Evolutionary conservation across 2,113 vertebrate genomes (phyloP).

Genomic region (Brevimyrus niger): DNA sequence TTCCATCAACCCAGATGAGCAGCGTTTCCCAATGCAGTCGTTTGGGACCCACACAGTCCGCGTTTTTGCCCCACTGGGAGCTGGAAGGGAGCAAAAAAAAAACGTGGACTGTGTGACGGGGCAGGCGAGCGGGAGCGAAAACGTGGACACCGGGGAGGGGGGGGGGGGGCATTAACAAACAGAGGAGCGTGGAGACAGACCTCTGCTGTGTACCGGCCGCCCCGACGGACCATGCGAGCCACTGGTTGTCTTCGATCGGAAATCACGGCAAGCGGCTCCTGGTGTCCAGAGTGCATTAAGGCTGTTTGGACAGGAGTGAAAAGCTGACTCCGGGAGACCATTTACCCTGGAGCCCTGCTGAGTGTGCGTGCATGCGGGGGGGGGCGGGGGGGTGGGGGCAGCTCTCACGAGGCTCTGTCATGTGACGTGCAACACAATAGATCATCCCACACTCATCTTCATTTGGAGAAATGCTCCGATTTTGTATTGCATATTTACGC

Average conservation of each 20-base stretch:
- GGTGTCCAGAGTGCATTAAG: conserved; percentile 24
- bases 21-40: background rate
- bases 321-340: background rate
- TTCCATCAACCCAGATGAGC: background rate
- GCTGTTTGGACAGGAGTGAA: background rate
- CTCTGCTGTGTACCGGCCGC: background rate
- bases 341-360: background rate
- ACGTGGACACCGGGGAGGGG: background rate
- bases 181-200: background rate
- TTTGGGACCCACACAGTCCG: background rate
- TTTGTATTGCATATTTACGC: conserved; percentile 29
- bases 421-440: background rate
- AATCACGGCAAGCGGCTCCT: conserved; percentile 23
- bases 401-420: background rate
- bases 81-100: background rate
- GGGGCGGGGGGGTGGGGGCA: background rate
- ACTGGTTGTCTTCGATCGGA: conserved; percentile 56
- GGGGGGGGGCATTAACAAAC: background rate
- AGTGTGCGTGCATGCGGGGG: background rate
- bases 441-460: conserved; percentile 17
- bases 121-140: background rate
- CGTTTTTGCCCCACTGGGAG: background rate
- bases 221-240: background rate
- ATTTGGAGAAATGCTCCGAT: background rate
- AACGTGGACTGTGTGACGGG: background rate